Percentiles rank a stretch among this genome's conserved stretches.
Evolutionary conservation across 2,113 vertebrate species (phyloP).

Genomic region (Nothocercus nigrocapillus): DNA sequence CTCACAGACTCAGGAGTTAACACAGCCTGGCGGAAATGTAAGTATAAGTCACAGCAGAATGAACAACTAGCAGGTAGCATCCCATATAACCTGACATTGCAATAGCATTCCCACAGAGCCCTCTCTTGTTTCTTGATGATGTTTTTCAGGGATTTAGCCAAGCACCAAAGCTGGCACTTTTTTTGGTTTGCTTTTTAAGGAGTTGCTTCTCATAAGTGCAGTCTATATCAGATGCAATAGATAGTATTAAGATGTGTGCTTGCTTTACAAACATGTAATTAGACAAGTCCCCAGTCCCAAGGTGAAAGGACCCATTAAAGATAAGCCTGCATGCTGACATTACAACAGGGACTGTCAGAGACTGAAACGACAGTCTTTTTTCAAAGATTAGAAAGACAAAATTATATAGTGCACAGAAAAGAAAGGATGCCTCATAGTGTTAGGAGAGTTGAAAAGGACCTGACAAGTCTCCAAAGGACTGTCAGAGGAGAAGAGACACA

Average conservation of each 20-base stretch:
- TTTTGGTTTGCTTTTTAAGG: background rate
- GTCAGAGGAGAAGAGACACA: background rate
- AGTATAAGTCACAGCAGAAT: background rate
- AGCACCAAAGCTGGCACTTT: background rate
- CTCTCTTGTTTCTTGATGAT: conserved; percentile 37
- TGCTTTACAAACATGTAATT: background rate
- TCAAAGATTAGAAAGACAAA: conserved; percentile 14
- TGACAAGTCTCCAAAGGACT: background rate
- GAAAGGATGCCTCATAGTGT: background rate
- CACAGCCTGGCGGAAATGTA: background rate
- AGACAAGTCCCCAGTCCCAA: background rate
- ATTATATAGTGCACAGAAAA: background rate
- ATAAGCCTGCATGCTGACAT: background rate
- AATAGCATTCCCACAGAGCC: background rate
- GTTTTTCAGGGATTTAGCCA: background rate
- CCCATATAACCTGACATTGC: conserved; percentile 2
- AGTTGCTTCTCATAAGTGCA: background rate
- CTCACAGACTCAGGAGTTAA: background rate
- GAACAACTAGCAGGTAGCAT: background rate
- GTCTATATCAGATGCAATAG: background rate
- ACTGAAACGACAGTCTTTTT: conserved; percentile 14
- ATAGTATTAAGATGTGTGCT: background rate
- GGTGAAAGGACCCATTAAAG: conserved; percentile 7
- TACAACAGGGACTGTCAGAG: background rate
- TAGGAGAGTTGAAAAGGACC: background rate